These are phyloP conservation scores for Zeuzera pyrina DNA, from an alignment of 2,888 invertebrate species.

Conservation along the genomic window DNA sequence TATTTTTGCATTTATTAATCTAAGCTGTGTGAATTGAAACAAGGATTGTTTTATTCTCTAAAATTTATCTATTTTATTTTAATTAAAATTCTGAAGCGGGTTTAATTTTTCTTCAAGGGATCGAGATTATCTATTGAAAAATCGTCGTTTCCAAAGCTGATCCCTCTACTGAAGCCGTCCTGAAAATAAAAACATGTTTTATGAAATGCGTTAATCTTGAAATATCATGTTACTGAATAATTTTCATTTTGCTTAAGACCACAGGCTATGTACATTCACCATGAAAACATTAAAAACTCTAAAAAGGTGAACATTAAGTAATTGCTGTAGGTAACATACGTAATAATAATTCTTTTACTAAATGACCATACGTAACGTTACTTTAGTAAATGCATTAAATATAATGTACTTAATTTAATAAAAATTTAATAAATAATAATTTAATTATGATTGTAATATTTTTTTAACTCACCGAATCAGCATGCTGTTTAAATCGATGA, in stretches of 20 bases:
- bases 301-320: no score
- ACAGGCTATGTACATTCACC: neutral
- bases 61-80: conserved; percentile 27
- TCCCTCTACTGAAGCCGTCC: conserved; percentile 92
- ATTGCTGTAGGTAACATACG: no score
- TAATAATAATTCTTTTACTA: no score
- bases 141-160: conserved; percentile 92
- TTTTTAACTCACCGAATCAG: no score
- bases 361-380: no score
- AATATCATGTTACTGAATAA: neutral
- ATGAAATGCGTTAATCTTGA: conserved; percentile 3
- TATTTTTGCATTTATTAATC: conserved; percentile 19
- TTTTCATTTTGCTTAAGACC: neutral
- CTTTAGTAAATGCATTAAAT: no score
- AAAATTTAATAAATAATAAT: no score
- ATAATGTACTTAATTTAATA: no score
- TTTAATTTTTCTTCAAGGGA: conserved; percentile 85
- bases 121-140: conserved; percentile 95
- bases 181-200: conserved; percentile 34
- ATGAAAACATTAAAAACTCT: neutral
- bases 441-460: no score
- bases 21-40: conserved; percentile 8
- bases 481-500: no score
- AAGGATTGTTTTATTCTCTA: conserved; percentile 16
- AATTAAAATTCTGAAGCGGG: neutral